phyloP scores from a whole-genome alignment of 2,797 vertebrate genomes.

The Micrastur ruficollis region DNA sequence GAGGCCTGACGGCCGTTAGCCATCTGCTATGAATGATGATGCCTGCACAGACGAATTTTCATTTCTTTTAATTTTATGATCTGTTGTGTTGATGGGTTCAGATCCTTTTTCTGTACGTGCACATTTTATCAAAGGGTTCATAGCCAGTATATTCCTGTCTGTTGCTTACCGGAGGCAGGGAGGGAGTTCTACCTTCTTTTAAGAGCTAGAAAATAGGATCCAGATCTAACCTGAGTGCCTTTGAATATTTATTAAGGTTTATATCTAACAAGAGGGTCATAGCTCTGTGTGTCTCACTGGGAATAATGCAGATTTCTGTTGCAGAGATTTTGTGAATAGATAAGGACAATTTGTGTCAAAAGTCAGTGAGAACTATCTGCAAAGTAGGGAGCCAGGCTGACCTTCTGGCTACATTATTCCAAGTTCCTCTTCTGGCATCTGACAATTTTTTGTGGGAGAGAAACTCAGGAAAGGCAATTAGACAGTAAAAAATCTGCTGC shows the following conservation, averaged over 20 bases:
- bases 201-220: conserved; percentile 4
- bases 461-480: neutral
- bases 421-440: neutral
- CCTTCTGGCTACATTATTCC: neutral
- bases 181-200: neutral
- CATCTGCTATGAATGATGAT: neutral
- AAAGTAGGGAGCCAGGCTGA: neutral
- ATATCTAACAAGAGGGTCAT: neutral
- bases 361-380: neutral
- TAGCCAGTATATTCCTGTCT: neutral
- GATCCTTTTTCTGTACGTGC: neutral
- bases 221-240: conserved; percentile 23
- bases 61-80: neutral
- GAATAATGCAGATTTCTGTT: neutral
- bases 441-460: neutral
- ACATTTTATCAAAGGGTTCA: neutral
- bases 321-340: neutral
- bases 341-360: neutral
- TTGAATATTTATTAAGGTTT: neutral
- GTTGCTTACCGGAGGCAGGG: neutral
- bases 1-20: neutral
- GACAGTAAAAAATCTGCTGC: neutral
- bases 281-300: neutral
- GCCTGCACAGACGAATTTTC: neutral
- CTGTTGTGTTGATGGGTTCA: neutral